Evolutionary conservation across 2,113 vertebrate species (phyloP).

Genomic region (Halcyon senegalensis): DNA sequence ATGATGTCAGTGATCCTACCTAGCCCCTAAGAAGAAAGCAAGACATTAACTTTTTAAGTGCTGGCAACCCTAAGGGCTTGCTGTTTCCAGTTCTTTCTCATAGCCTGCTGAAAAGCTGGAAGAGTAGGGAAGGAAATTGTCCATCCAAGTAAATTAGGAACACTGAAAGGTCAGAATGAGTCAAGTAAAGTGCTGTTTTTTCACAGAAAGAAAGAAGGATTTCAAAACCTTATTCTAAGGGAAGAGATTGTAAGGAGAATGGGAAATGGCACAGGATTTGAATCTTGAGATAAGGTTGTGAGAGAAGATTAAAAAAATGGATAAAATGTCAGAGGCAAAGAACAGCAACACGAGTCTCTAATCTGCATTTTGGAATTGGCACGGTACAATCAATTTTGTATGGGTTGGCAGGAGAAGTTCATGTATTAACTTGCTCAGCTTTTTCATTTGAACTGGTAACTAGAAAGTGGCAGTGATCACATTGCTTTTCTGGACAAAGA

Average conservation of each 20-base stretch:
- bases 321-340: slow-evolving; percentile 50
- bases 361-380: slow-evolving; percentile 31
- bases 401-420: not conserved
- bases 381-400: not conserved
- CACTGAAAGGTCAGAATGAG: slow-evolving; percentile 62
- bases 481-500: not conserved
- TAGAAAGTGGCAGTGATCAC: not conserved
- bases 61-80: slow-evolving; percentile 20
- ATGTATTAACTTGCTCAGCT: not conserved
- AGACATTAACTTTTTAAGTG: slow-evolving; percentile 45
- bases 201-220: slow-evolving; percentile 37
- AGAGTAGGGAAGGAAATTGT: slow-evolving; percentile 55
- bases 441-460: not conserved
- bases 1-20: not conserved
- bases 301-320: slow-evolving; percentile 57
- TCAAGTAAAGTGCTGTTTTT: slow-evolving; percentile 46
- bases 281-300: slow-evolving; percentile 63
- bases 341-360: not conserved
- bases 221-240: slow-evolving; percentile 51
- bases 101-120: slow-evolving; percentile 26
- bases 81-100: slow-evolving; percentile 27
- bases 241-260: slow-evolving; percentile 56
- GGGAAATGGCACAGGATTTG: slow-evolving; percentile 50
- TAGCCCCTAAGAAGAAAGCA: not conserved
- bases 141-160: slow-evolving; percentile 65